These are phyloP conservation scores for Drosophila imparisetae DNA, from an alignment of 2,888 invertebrate genomes.

Conservation along the genomic window DNA sequence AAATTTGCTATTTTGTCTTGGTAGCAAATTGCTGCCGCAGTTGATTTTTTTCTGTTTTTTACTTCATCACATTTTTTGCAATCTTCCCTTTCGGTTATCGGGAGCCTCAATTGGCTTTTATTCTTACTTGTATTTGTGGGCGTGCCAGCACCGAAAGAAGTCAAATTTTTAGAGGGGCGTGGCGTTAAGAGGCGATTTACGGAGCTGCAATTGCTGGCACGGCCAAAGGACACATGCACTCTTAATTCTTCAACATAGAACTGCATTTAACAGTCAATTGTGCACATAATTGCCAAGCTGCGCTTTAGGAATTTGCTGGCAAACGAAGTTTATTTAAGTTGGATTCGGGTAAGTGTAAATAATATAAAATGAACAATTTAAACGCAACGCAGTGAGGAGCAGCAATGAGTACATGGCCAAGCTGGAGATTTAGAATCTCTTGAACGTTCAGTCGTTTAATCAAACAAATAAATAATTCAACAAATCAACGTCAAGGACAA, in stretches of 20 bases:
- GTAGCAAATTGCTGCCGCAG: slow-evolving; percentile 67
- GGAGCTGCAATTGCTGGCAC: slow-evolving; percentile 10
- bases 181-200: slow-evolving; percentile 5
- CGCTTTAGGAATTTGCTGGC: slow-evolving; percentile 5
- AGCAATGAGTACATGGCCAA: slow-evolving; percentile 5
- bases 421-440: slow-evolving; percentile 2
- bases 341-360: slow-evolving; percentile 51
- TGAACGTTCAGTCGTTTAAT: slow-evolving; percentile 61
- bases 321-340: slow-evolving; percentile 49
- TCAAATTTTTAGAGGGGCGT: slow-evolving; percentile 10
- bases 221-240: slow-evolving; percentile 25
- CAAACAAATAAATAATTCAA: slow-evolving; percentile 76
- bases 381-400: background rate
- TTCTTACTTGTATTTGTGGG: slow-evolving; percentile 50
- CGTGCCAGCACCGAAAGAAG: slow-evolving; percentile 4
- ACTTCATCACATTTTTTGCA: slow-evolving; percentile 33
- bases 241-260: slow-evolving; percentile 39
- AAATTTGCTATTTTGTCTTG: slow-evolving; percentile 71
- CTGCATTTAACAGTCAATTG: slow-evolving; percentile 64
- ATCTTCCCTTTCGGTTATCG: slow-evolving; percentile 39
- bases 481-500: slow-evolving; percentile 62
- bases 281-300: slow-evolving; percentile 44
- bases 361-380: slow-evolving; percentile 23
- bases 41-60: slow-evolving; percentile 19
- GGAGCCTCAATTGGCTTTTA: slow-evolving; percentile 30